Evolutionary conservation across 2,113 vertebrate genomes (phyloP).

Genomic region (Microtus pennsylvanicus): DNA sequence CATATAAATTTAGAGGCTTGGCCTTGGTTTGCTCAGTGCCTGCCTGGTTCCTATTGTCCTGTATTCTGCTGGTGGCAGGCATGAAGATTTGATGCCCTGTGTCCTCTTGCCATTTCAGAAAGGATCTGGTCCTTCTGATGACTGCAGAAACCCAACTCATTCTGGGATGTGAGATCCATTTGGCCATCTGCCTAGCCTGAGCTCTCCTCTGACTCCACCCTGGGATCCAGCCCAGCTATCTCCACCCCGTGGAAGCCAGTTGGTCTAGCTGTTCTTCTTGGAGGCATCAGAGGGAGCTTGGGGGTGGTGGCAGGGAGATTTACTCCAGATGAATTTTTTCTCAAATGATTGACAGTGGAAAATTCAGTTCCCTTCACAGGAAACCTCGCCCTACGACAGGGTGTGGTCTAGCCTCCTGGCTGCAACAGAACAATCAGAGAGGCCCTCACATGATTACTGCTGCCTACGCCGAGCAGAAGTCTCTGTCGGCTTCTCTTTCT

Average conservation of each 20-base stretch:
- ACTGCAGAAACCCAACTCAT: neutral
- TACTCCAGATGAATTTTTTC: constrained; percentile 56
- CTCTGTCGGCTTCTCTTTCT: constrained; percentile 8
- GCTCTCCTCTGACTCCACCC: neutral
- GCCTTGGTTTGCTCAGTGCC: neutral
- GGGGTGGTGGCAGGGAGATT: neutral
- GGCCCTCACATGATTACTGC: neutral
- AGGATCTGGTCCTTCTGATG: neutral
- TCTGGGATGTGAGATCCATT: neutral
- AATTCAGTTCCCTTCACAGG: constrained; percentile 73
- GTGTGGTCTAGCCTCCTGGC: constrained; percentile 59
- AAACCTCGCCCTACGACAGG: constrained; percentile 72
- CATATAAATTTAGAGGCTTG: neutral
- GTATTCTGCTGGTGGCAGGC: neutral
- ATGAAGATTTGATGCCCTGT: neutral
- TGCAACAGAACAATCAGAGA: constrained; percentile 24
- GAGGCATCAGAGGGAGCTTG: neutral
- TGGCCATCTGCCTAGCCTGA: neutral
- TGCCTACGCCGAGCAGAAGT: neutral
- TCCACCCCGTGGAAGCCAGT: neutral
- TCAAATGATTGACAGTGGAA: constrained; percentile 74
- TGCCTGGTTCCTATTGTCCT: neutral
- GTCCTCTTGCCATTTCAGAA: neutral
- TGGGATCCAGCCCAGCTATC: neutral
- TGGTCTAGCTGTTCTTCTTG: neutral